These are phyloP conservation scores for Acyrthosiphon pisum DNA, from an alignment of 1,140 invertebrate species.

Conservation along the genomic window DNA sequence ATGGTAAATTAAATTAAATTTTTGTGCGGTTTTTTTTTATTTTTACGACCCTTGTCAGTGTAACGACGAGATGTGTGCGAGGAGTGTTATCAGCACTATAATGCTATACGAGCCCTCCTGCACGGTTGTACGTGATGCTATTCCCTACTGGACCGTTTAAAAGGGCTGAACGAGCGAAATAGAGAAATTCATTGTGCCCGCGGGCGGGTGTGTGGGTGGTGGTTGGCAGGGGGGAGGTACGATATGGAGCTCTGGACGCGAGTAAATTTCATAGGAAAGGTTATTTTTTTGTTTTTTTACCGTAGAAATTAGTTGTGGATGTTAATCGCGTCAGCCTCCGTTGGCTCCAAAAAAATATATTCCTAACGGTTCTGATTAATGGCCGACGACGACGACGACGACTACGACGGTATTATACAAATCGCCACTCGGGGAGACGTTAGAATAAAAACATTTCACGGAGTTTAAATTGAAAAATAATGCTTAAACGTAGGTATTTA, in stretches of 20 bases:
- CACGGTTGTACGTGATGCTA: not conserved
- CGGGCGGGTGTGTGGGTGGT: too few relatives aligned
- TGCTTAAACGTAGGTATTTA: not conserved
- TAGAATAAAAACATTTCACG: not conserved
- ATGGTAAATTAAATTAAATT: not conserved
- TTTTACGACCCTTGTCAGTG: not conserved
- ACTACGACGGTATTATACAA: not conserved
- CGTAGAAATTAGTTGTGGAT: not conserved
- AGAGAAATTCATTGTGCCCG: not conserved
- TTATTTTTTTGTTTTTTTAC: not conserved
- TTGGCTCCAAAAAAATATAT: not conserved
- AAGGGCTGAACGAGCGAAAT: not conserved
- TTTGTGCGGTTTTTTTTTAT: not conserved
- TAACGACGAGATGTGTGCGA: not conserved
- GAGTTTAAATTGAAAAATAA: not conserved
- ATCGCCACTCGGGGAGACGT: not conserved
- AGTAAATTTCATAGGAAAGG: not conserved
- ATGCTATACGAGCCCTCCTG: not conserved
- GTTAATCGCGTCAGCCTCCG: not conserved
- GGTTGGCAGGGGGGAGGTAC: not conserved
- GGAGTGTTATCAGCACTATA: constrained; percentile 21
- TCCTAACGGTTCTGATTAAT: not conserved
- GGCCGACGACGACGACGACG: not conserved
- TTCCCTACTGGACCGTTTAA: constrained; percentile 32
- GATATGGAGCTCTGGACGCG: not conserved